Base-by-base conservation (phyloP, 2,113 vertebrate genomes). In the Notothenia coriiceps region DNA sequence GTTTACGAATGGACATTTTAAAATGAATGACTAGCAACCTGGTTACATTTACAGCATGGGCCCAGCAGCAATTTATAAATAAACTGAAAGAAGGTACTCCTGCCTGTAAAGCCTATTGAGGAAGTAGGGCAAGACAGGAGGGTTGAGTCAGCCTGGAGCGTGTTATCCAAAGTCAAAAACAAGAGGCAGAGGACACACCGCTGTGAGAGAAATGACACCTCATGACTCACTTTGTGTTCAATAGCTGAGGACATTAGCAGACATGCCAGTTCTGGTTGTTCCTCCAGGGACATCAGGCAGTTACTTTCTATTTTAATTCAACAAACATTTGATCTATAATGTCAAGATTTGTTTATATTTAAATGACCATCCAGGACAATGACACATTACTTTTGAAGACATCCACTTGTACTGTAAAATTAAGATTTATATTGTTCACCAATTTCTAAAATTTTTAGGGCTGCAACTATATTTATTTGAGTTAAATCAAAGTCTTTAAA, bases 211-310 rank as follows among this genome's bases (percentile, higher is more conserved):
- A 47, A 7, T 12, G 20, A 55, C 65, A 46, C 55, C 57, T 66
- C 17, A 66, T 75, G 78, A 79, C 79, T 89, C 79, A 80, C 64
- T 4, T 40, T 74, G 25, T 71, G 43, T 18, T 68, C 57, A 74
- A 1, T 7, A 62, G 66, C 56, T 51, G 63, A 17, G 50, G 15
- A 76, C 47, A 70, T 22, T 20, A 55, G 63, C 51, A 40, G 29
- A 68, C 70, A 62, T 73, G 64, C 0, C 20, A 20, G 47, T 55
- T 70, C 29, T 71, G 49, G 54, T 25, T n/a, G 29, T 25, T 55
- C 15, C 14, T 43, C 52, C 43, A 5, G 15, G 46, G 35, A 20
- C 2, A 62, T 20, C 20, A 50, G 47, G 1, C 2, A 2, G 2
- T 11, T 18, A 10, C 57, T 51, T 47, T 17, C 50, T 20, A 2